Conservation (phyloP, 2,888 invertebrate genomes). For the Polyploca ridens region DNA sequence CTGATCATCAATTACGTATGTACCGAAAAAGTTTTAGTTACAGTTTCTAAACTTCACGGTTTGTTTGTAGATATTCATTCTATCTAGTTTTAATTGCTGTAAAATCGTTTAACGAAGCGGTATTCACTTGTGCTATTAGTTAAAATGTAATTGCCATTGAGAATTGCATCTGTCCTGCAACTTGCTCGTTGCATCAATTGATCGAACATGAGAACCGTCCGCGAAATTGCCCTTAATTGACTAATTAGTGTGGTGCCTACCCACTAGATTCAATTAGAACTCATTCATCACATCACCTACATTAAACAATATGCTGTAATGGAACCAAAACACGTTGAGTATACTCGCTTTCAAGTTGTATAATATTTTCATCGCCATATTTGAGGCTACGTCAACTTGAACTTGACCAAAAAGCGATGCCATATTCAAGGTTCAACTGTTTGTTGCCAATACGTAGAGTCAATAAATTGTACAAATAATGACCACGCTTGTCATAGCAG, state of each 20-base stretch:
- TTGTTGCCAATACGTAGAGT: constrained; percentile 53
- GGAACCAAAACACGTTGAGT: not conserved
- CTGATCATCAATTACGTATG: constrained; percentile 17
- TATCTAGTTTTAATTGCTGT: constrained; percentile 46
- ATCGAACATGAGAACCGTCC: constrained; percentile 55
- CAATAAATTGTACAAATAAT: constrained; percentile 73
- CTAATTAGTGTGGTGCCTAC: constrained; percentile 58
- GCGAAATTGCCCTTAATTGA: constrained; percentile 79
- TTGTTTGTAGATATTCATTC: constrained; percentile 25
- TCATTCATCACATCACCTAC: not conserved
- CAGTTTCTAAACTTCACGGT: constrained; percentile 31
- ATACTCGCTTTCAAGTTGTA: not conserved
- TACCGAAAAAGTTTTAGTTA: constrained; percentile 14
- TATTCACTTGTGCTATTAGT: constrained; percentile 53
- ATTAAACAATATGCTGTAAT: not conserved
- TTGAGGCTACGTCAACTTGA: constrained; percentile 52
- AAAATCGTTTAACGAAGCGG: constrained; percentile 53
- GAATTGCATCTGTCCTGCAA: constrained; percentile 74
- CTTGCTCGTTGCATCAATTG: constrained; percentile 66
- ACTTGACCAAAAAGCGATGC: constrained; percentile 75
- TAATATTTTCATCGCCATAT: constrained; percentile 9
- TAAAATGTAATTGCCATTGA: constrained; percentile 69
- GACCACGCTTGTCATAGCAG: constrained; percentile 53
- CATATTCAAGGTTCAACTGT: constrained; percentile 49
- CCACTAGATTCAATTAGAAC: constrained; percentile 28